Conservation (phyloP, 2,113 vertebrate species). For the Sorex fumeus region DNA sequence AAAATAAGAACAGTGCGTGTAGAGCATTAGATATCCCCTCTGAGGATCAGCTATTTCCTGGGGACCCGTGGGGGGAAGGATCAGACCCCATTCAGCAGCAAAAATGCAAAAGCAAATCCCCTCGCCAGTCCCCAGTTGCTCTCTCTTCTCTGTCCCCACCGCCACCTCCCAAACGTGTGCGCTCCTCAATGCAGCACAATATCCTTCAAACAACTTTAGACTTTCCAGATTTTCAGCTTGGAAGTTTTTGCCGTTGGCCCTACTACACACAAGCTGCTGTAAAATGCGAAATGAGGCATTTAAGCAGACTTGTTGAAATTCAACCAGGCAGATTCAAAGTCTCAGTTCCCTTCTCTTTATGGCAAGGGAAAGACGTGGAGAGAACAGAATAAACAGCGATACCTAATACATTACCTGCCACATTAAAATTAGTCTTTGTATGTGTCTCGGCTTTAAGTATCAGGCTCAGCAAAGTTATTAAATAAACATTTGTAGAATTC, state of each 20-base stretch:
- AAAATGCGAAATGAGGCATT: slow-evolving; percentile 85
- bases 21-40: background rate
- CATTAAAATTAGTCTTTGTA: background rate
- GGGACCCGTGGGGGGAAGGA: background rate
- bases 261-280: slow-evolving; percentile 79
- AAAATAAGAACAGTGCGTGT: accelerated
- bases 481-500: background rate
- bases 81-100: background rate
- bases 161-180: background rate
- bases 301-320: slow-evolving; percentile 83
- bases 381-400: slow-evolving; percentile 48
- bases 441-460: background rate
- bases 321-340: slow-evolving; percentile 79
- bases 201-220: slow-evolving; percentile 73
- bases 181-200: background rate
- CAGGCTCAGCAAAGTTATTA: background rate
- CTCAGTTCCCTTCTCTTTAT: slow-evolving; percentile 41
- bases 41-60: background rate
- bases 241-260: slow-evolving; percentile 80
- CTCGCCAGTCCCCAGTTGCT: background rate
- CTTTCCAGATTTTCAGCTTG: slow-evolving; percentile 76
- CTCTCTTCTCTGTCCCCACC: background rate
- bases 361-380: slow-evolving; percentile 66
- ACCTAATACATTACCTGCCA: slow-evolving; percentile 64
- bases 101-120: background rate